These are phyloP conservation scores for Peromyscus californicus DNA, from an alignment of 2,113 vertebrate genomes.

Conservation along the genomic window DNA sequence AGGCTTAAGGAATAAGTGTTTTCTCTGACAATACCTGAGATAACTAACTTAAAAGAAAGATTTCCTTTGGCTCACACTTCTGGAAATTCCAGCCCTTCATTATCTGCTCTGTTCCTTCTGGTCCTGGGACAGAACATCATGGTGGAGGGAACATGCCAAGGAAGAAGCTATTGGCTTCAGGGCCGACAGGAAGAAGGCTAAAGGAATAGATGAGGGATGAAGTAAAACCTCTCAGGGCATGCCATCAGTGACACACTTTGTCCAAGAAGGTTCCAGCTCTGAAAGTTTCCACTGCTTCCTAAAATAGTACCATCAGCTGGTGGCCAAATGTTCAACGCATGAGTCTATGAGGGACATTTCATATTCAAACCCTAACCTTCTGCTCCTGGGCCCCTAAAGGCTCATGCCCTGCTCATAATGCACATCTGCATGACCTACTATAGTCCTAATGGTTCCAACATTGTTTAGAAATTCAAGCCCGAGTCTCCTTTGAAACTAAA, in stretches of 20 bases:
- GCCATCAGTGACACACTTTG: too few relatives aligned
- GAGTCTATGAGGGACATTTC: not conserved
- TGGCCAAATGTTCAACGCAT: not conserved
- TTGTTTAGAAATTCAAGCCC: not conserved
- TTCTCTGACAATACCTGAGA: not conserved
- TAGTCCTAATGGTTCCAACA: not conserved
- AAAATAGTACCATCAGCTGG: not conserved
- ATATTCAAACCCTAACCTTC: not conserved
- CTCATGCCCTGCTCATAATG: not conserved
- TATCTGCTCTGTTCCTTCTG: not conserved
- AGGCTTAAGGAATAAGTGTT: constrained; percentile 9
- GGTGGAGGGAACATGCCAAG: not conserved
- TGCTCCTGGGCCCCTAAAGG: not conserved
- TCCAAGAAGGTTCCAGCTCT: not conserved
- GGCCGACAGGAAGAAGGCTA: not conserved
- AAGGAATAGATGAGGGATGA: not conserved
- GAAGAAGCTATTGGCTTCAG: not conserved
- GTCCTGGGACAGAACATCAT: not conserved
- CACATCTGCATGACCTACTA: not conserved
- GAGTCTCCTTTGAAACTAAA: not conserved
- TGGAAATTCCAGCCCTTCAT: too few relatives aligned
- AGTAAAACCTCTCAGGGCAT: not conserved
- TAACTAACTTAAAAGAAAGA: not conserved
- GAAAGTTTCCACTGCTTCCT: not conserved
- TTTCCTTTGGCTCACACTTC: not conserved